Base-by-base conservation (phyloP, 2,797 vertebrate species). In the Anableps anableps region DNA sequence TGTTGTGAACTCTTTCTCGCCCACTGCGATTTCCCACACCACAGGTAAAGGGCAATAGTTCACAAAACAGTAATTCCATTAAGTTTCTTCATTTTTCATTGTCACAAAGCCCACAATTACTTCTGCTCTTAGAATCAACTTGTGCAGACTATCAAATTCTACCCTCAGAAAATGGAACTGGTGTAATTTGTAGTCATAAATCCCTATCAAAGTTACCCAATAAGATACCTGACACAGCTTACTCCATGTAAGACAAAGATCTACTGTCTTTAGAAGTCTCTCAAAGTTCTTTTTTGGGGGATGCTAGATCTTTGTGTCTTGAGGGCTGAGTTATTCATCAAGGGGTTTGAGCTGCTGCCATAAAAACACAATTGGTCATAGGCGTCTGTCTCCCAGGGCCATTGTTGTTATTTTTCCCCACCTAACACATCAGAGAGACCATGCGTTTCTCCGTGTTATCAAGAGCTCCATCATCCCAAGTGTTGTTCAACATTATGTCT, bases 291-390 rank as follows among this genome's bases (percentile, higher is more conserved):
- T 82, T 81, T 80, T 86, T 91, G 88, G 86, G 85, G 82, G 90
- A 89, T 90, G 88, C 88, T 83, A 68, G 86, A 86, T 86, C 88
- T 88, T 90, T 68, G 83, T 93, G 88, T 91, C 92, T 91, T 86
- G 80, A 2, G 93, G 94, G 88, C 87, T 11, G 66, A 79, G 90
- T 74, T 88, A 91, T 94, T 93, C 89, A 92, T 94, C 93, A 93
- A 89, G 83, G 82, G 85, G 81, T 90, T 87, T 92, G 92, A 90
- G 88, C 84, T 82, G 88, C 87, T 93, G 93, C 90, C 93, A 92
- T 72, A 86, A 88, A 90, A 93, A 94, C 90, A 93, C 91, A 87
- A 91, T 93, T 92, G 88, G 91, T 93, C 92, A 88, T 88, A 88
- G 88, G 92, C 82, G 81, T 84, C 84, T 86, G 88, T 92, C 88